These are phyloP conservation scores for Ursus arctos DNA, from an alignment of 2,113 vertebrate species.

Conservation along the genomic window DNA sequence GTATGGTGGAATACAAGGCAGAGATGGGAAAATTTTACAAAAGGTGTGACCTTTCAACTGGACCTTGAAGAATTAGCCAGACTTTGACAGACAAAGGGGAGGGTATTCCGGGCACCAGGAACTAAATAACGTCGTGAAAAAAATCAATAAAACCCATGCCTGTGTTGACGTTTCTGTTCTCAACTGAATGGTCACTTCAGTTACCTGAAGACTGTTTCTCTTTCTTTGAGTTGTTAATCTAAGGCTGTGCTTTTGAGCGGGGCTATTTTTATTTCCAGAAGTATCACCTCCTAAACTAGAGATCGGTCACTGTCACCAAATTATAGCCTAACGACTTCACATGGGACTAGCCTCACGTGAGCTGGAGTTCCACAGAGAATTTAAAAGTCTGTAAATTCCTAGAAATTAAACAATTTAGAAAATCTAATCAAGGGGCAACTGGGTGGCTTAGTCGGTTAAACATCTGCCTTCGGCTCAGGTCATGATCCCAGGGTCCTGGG, in stretches of 20 bases:
- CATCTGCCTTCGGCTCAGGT: not conserved
- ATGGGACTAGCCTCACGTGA: not conserved
- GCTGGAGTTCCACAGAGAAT: not conserved
- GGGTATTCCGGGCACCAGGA: not conserved
- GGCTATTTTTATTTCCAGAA: conserved; percentile 48
- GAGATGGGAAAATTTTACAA: not conserved
- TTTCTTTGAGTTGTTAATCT: conserved; percentile 61
- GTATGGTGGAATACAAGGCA: not conserved
- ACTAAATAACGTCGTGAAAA: not conserved
- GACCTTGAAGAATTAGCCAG: not conserved
- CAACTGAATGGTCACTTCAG: not conserved
- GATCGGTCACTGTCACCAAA: conserved; percentile 40
- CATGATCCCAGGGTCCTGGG: too few species aligned
- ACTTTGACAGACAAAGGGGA: not conserved
- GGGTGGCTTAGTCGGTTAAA: not conserved
- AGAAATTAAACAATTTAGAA: conserved; percentile 32
- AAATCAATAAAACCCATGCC: conserved; percentile 4
- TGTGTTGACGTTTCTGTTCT: conserved; percentile 34
- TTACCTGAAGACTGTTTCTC: conserved; percentile 8
- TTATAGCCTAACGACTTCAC: not conserved
- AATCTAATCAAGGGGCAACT: not conserved
- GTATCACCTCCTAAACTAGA: conserved; percentile 1
- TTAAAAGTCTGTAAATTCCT: not conserved
- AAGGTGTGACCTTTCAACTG: not conserved
- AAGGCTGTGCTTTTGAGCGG: conserved; percentile 6